Percentiles rank a stretch among this genome's conserved stretches.
phyloP scores from a whole-genome alignment of 2,113 vertebrate genomes.

The Sakesphorus luctuosus region DNA sequence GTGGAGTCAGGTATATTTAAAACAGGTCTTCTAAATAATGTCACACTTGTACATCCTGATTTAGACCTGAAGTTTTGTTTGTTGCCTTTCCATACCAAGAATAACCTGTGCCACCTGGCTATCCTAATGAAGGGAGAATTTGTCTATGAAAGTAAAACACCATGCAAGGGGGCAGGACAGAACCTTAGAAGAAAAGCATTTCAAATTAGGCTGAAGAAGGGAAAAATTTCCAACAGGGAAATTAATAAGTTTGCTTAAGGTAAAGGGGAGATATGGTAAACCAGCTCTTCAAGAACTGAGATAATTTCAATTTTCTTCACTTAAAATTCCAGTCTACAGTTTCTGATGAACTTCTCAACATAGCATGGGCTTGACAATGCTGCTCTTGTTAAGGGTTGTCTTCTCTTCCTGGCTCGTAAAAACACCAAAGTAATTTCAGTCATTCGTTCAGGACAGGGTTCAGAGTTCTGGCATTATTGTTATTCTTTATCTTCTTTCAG shows the following conservation, averaged over 20 bases:
- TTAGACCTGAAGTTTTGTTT: background rate
- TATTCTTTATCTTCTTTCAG: conserved; percentile 4
- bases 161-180: background rate
- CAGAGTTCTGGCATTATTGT: background rate
- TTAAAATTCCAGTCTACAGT: background rate
- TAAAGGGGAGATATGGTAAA: background rate
- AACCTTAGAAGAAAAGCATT: background rate
- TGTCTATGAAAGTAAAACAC: background rate
- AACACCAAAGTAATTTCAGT: background rate
- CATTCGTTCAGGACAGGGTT: background rate
- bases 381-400: background rate
- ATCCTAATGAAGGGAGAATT: background rate
- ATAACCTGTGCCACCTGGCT: background rate
- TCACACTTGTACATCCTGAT: background rate
- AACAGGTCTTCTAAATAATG: background rate
- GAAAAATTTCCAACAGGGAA: background rate
- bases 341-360: conserved; percentile 15
- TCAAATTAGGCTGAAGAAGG: conserved; percentile 2
- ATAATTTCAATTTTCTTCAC: conserved; percentile 17
- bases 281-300: background rate
- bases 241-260: background rate
- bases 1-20: fast-evolving
- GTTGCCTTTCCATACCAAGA: background rate
- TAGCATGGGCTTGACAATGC: background rate
- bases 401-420: background rate